phyloP scores from a whole-genome alignment of 2,888 invertebrate species.

The Conomelus anceps region DNA sequence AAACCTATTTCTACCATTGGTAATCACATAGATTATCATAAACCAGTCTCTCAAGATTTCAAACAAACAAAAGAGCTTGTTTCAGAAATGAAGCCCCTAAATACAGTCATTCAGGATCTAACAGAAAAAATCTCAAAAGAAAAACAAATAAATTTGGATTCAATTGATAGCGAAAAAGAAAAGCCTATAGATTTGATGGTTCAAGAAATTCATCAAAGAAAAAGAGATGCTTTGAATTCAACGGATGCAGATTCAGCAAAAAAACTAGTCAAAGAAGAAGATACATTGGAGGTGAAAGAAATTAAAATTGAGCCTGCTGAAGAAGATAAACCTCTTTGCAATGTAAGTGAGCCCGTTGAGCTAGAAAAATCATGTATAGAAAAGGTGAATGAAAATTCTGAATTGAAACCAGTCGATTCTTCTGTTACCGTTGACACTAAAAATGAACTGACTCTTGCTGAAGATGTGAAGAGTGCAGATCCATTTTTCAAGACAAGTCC shows the following conservation, averaged over 20 bases:
- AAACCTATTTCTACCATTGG: background rate
- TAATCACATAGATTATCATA: conserved; percentile 19
- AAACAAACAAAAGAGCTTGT: conserved; percentile 14
- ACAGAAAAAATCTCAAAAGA: conserved; percentile 26
- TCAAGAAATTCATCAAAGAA: conserved; percentile 26
- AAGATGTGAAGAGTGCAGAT: background rate
- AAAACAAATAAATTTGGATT: conserved; percentile 9
- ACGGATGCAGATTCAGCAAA: conserved; percentile 22
- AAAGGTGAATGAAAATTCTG: background rate
- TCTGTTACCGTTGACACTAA: background rate
- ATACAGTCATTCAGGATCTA: conserved; percentile 32
- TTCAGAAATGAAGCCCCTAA: conserved; percentile 30
- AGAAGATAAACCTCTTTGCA: background rate
- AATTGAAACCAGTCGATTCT: background rate
- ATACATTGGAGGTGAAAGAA: conserved; percentile 8
- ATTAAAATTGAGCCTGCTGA: conserved; percentile 10
- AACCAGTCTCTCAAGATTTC: conserved; percentile 5
- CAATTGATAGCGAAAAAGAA: conserved; percentile 5
- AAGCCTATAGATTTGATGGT: conserved; percentile 31
- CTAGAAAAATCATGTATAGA: background rate
- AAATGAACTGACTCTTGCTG: background rate
- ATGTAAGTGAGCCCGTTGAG: background rate
- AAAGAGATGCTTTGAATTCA: conserved; percentile 26
- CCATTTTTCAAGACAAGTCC: background rate
- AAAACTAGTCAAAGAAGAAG: conserved; percentile 3